Evolutionary conservation across 35 echinoderm and acorn worm genomes (phyloP).

Genomic region (Hemicentrotus pulcherrimus): DNA sequence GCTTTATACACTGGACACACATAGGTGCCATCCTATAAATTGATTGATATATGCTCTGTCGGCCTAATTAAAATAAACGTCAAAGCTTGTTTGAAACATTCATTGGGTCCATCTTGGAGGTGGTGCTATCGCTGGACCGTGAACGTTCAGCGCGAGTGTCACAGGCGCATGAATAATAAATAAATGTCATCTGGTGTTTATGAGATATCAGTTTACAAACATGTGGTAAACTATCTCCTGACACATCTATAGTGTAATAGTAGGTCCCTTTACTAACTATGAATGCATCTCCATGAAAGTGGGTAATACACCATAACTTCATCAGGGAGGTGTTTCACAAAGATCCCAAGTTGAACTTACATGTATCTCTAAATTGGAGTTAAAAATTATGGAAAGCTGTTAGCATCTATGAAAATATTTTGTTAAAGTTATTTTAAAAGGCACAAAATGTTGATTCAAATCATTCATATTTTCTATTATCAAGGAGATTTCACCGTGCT

Average conservation of each 20-base stretch:
- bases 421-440: no score
- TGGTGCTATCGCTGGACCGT: background rate
- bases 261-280: background rate
- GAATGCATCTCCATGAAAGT: background rate
- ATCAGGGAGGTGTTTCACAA: no score
- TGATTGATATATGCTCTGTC: background rate
- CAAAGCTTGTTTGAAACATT: constrained; percentile 12
- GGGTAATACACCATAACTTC: background rate
- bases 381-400: no score
- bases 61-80: constrained; percentile 10
- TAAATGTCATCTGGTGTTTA: constrained; percentile 42
- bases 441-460: no score
- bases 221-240: background rate
- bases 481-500: no score
- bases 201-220: constrained; percentile 13
- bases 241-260: background rate
- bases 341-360: no score
- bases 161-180: constrained; percentile 21
- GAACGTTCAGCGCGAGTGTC: constrained; percentile 21
- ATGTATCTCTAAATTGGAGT: no score
- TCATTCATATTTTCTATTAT: no score
- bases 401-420: no score
- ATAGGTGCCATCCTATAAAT: background rate
- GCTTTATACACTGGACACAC: no score
- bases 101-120: background rate